These are phyloP conservation scores for Elymnias hypermnestra DNA, from an alignment of 1,140 invertebrate species.

Conservation along the genomic window DNA sequence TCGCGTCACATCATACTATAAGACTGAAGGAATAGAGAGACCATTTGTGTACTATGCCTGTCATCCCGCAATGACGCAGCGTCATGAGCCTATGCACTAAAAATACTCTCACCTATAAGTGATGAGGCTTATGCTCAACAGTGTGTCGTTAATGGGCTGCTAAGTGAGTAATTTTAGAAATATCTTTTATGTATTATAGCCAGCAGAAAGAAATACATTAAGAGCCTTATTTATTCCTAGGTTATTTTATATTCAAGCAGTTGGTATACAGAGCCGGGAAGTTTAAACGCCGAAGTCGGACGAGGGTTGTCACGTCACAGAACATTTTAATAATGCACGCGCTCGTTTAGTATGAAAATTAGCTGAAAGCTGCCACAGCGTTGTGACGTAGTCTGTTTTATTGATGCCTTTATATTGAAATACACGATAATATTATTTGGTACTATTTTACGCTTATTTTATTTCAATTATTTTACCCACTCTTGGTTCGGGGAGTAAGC, in stretches of 20 bases:
- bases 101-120: too few relatives aligned
- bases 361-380: slow-evolving; percentile 38
- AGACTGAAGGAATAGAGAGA: too few relatives aligned
- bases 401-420: slow-evolving; percentile 33
- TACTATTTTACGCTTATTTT: neutral
- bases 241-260: slow-evolving; percentile 27
- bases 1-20: too few relatives aligned
- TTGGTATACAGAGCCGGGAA: slow-evolving; percentile 29
- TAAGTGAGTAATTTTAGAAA: slow-evolving; percentile 10
- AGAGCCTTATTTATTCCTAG: too few relatives aligned
- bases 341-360: slow-evolving; percentile 72
- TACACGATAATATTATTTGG: too few relatives aligned
- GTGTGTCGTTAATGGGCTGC: too few relatives aligned
- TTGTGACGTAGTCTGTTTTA: slow-evolving; percentile 38
- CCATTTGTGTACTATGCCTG: too few relatives aligned
- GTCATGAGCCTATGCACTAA: slow-evolving; percentile 33
- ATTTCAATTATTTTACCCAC: neutral
- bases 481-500: too few relatives aligned
- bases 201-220: too few relatives aligned
- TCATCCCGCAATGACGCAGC: too few relatives aligned
- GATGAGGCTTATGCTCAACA: too few relatives aligned
- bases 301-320: slow-evolving; percentile 50
- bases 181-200: too few relatives aligned
- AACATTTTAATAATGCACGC: slow-evolving; percentile 68
- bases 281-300: slow-evolving; percentile 47